Evolutionary conservation across 1,140 invertebrate genomes (phyloP).

Genomic region (Caenorhabditis briggsae): DNA sequence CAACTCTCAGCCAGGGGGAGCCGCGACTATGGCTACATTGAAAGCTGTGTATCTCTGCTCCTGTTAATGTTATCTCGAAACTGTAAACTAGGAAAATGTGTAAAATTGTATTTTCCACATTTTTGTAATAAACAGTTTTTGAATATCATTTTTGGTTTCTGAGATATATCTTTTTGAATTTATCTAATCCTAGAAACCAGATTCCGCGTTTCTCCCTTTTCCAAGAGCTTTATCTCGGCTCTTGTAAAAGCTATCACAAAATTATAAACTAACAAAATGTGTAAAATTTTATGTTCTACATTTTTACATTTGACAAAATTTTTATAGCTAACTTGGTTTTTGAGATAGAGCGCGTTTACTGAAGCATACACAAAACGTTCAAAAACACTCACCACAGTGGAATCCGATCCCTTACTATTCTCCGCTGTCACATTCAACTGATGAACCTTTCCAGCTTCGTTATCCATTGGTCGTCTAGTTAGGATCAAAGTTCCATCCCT

Average conservation of each 20-base stretch:
- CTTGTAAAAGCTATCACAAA: too few relatives aligned
- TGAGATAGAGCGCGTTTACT: background rate
- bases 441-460: background rate
- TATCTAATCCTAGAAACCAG: too few relatives aligned
- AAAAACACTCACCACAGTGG: slow-evolving; percentile 26
- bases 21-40: background rate
- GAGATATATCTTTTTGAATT: background rate
- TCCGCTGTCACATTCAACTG: slow-evolving; percentile 55
- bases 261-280: too few relatives aligned
- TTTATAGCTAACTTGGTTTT: background rate
- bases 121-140: background rate
- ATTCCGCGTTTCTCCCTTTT: too few relatives aligned
- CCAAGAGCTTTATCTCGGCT: too few relatives aligned
- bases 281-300: background rate
- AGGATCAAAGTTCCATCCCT: slow-evolving; percentile 19
- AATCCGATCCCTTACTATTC: slow-evolving; percentile 56
- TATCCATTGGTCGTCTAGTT: slow-evolving; percentile 13
- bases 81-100: background rate
- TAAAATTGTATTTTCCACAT: background rate
- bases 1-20: background rate
- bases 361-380: too few relatives aligned
- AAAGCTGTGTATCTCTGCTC: background rate
- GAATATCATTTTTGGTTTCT: background rate
- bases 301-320: background rate
- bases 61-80: background rate